Evolutionary conservation across 2,113 vertebrate genomes (phyloP).

Genomic region (Leptobrachium ailaonicum): DNA sequence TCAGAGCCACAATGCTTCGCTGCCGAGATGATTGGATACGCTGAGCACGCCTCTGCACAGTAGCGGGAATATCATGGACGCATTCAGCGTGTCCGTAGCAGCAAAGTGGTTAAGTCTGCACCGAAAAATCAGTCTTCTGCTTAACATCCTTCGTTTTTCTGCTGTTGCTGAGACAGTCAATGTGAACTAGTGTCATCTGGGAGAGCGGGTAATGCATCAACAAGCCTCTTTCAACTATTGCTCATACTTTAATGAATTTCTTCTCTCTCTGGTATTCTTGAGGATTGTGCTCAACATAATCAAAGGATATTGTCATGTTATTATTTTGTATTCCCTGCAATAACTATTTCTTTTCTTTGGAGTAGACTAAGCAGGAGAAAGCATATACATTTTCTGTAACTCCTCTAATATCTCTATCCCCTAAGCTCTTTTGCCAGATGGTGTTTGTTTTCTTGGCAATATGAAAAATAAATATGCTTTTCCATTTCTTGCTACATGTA

Average conservation of each 20-base stretch:
- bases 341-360: slow-evolving; percentile 19
- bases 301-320: slow-evolving; percentile 37
- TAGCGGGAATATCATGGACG: no score
- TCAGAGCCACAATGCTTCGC: no score
- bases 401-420: slow-evolving; percentile 36
- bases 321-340: slow-evolving; percentile 34
- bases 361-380: slow-evolving; percentile 15
- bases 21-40: no score
- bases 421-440: slow-evolving; percentile 36
- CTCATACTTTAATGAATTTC: slow-evolving; percentile 39
- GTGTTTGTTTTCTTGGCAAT: slow-evolving; percentile 28
- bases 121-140: not conserved
- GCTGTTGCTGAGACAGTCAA: not conserved
- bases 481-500: slow-evolving; percentile 14
- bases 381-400: slow-evolving; percentile 6
- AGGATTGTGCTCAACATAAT: slow-evolving; percentile 19
- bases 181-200: slow-evolving; percentile 15
- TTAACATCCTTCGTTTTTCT: not conserved
- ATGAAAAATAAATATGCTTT: slow-evolving; percentile 43
- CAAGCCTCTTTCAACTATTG: slow-evolving; percentile 40
- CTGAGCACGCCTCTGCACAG: no score
- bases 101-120: no score
- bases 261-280: slow-evolving; percentile 31
- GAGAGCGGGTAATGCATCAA: slow-evolving; percentile 26
- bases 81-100: no score